phyloP scores from a whole-genome alignment of 2,797 vertebrate species.

The Enteromius afrohamiltoni region DNA sequence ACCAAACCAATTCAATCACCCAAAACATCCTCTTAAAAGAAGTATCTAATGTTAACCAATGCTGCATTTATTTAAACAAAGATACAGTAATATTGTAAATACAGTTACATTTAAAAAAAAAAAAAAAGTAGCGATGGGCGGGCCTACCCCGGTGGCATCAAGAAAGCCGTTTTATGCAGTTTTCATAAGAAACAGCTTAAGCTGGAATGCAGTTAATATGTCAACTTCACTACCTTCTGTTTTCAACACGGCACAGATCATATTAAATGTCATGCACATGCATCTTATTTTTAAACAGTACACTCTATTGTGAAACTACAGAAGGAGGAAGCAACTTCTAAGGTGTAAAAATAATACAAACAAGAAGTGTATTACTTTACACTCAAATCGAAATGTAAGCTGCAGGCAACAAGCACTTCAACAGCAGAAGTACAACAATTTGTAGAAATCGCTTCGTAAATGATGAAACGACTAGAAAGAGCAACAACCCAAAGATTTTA shows the following conservation, averaged over 20 bases:
- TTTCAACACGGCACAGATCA: not conserved
- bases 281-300: not conserved
- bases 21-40: not conserved
- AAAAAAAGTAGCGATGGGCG: no score
- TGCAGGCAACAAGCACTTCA: no score
- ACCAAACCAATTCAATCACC: not conserved
- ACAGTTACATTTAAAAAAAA: no score
- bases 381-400: not conserved
- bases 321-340: not conserved
- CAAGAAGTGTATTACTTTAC: not conserved
- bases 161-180: no score
- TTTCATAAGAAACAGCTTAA: no score
- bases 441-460: not conserved
- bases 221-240: not conserved
- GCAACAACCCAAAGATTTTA: not conserved
- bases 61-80: not conserved
- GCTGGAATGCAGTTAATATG: no score
- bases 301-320: conserved; percentile 2
- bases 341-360: not conserved
- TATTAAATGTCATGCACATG: not conserved
- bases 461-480: not conserved
- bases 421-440: not conserved
- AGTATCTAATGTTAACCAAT: not conserved
- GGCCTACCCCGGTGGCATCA: no score
- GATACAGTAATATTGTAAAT: not conserved